phyloP scores from a whole-genome alignment of 2,888 invertebrate genomes.

The Trissolcus japonicus region DNA sequence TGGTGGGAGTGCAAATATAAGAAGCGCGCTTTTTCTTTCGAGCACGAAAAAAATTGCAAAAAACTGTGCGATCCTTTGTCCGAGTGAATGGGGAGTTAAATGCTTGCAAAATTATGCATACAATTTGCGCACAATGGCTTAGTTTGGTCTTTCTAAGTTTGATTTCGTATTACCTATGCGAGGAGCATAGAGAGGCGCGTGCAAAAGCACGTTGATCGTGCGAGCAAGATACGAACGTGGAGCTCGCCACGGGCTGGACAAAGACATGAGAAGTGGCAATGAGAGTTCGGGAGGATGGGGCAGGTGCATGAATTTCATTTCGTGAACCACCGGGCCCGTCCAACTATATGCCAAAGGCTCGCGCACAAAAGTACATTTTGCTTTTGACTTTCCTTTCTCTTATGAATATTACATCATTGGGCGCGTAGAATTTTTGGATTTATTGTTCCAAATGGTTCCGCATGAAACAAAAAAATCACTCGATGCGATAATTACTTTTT shows the following conservation, averaged over 20 bases:
- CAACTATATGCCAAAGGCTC: conserved; percentile 40
- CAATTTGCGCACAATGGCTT: conserved; percentile 31
- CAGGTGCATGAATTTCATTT: conserved; percentile 72
- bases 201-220: not conserved
- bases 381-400: conserved; percentile 51
- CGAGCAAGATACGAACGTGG: conserved; percentile 2
- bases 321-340: conserved; percentile 65
- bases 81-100: conserved; percentile 32
- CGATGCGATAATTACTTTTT: conserved; percentile 14
- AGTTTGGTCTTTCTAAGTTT: conserved; percentile 29
- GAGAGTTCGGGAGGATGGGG: conserved; percentile 61
- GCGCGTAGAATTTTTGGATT: conserved; percentile 22
- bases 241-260: conserved; percentile 34
- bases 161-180: conserved; percentile 32
- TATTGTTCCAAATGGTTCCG: not conserved
- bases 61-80: conserved; percentile 19
- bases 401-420: conserved; percentile 37
- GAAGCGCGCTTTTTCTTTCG: conserved; percentile 13
- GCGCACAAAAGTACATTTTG: conserved; percentile 56
- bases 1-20: conserved; percentile 43
- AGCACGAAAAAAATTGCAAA: not conserved
- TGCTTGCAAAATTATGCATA: conserved; percentile 35
- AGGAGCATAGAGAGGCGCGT: conserved; percentile 1
- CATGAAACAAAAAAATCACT: too few species aligned
- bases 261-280: conserved; percentile 55